phyloP scores from a whole-genome alignment of 2,113 vertebrate genomes.

The Conger conger region DNA sequence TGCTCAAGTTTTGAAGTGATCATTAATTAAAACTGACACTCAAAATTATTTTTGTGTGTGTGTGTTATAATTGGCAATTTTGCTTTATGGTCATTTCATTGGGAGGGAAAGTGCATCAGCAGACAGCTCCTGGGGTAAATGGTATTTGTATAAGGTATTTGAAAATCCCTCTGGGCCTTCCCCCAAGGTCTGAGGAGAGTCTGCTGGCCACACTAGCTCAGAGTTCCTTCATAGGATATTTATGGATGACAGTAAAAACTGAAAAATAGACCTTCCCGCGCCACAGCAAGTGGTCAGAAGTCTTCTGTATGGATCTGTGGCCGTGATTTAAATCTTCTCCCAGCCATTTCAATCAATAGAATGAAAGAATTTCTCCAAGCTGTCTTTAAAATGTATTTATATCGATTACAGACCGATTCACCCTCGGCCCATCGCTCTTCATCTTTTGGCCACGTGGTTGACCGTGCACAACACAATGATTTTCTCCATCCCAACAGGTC shows the following conservation, averaged over 20 bases:
- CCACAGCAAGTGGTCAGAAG: background rate
- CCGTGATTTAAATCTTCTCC: slow-evolving; percentile 3
- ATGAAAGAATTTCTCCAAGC: slow-evolving; percentile 10
- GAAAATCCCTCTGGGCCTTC: background rate
- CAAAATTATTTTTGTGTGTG: background rate
- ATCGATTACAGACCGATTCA: background rate
- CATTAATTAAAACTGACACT: slow-evolving; percentile 5
- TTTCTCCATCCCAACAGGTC: background rate
- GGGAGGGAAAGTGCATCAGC: no score
- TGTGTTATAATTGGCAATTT: background rate
- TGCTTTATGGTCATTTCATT: background rate
- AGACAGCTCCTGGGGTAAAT: no score
- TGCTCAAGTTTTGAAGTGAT: background rate
- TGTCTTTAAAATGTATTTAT: slow-evolving; percentile 19
- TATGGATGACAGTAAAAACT: slow-evolving; percentile 5
- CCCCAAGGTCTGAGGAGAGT: background rate
- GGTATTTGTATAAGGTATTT: background rate
- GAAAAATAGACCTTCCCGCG: background rate
- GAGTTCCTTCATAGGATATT: background rate
- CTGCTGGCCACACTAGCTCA: background rate
- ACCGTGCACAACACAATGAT: background rate
- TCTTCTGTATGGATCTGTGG: slow-evolving; percentile 17
- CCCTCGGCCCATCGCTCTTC: background rate
- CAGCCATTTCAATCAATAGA: slow-evolving; percentile 7
- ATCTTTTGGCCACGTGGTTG: background rate